Evolutionary conservation across 2,888 invertebrate genomes (phyloP), one percentile per base, ranked within the genome.

Genomic region (Pemphredon lugubris): DNA sequence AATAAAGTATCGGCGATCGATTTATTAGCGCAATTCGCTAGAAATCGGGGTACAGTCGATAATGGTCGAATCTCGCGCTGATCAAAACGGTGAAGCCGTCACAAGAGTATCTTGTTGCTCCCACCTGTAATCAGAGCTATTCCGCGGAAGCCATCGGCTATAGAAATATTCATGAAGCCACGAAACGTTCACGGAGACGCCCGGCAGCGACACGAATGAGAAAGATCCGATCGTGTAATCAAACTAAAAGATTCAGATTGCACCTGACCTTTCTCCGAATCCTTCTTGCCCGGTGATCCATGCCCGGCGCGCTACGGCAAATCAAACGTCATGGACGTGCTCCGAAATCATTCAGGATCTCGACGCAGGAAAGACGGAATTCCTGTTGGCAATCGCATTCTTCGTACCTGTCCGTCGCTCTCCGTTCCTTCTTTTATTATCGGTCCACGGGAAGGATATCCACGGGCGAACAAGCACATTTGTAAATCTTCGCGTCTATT

Each of bases 241-340:
- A 77, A 75, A 80, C 66, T 78, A 50, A 79, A 79, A 76, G 68
- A 81, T 75, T 67, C 72, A 72, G 57, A 48, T 51, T 60, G 21
- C 40, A 20, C 54, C 16, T 14, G 9, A 34, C 16, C 2, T 14
- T 26, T 32, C 11, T 44, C 7, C 20, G 2, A 9, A 13, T 16
- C 13, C 13, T 55, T 13, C 23, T 60, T 37, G 0, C 39, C 21
- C 39, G 9, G 9, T 26, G 55, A 57, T 44, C 37, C 44, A 39
- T 16, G 26, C 32, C n/a, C 48, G 11, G 34, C 55, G 50, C 39
- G 18, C 45, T 48, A 11, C 39, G 37, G 45, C 68, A 53, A 68
- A 68, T 68, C 64, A 64, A 68, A 64, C 47, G 39, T 57, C 64
- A 48, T 23, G 21, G 47, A 45, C 47, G 65, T 42, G 54, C 53